phyloP scores from a whole-genome alignment of 2,797 vertebrate genomes.

The Pangasius krempfi region DNA sequence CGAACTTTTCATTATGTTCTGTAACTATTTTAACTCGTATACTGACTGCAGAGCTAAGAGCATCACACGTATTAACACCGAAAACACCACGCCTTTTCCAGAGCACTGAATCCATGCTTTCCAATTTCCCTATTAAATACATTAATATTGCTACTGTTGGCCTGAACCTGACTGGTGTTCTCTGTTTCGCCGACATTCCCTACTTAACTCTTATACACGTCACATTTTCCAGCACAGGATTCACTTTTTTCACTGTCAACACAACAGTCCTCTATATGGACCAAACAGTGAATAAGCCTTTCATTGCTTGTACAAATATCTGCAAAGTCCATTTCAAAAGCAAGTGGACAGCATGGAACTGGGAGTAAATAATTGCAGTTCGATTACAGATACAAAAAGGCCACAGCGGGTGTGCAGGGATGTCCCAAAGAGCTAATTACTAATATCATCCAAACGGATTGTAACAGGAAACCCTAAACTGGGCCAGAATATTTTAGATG shows the following conservation, averaged over 20 bases:
- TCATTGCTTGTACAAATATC: neutral
- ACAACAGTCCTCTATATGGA: neutral
- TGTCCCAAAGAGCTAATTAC: neutral
- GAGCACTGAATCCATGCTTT: neutral
- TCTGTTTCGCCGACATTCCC: neutral
- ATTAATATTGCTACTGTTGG: neutral
- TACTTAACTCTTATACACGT: neutral
- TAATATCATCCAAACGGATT: neutral
- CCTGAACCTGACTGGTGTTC: neutral
- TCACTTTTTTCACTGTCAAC: neutral
- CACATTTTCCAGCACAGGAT: conserved; percentile 11
- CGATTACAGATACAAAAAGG: neutral
- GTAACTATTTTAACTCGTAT: too few relatives aligned
- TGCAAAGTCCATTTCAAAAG: neutral
- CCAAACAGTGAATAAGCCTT: conserved; percentile 7
- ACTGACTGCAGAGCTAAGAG: neutral
- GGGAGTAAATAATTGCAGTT: neutral
- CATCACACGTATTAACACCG: neutral
- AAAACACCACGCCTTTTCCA: neutral
- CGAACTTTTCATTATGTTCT: neutral
- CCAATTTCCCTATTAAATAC: neutral
- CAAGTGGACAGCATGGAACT: neutral
- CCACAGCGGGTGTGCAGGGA: neutral
- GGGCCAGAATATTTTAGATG: neutral
- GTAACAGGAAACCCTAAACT: neutral